Conservation (phyloP, 2,113 vertebrate species). For the Eudyptes chrysolophus region DNA sequence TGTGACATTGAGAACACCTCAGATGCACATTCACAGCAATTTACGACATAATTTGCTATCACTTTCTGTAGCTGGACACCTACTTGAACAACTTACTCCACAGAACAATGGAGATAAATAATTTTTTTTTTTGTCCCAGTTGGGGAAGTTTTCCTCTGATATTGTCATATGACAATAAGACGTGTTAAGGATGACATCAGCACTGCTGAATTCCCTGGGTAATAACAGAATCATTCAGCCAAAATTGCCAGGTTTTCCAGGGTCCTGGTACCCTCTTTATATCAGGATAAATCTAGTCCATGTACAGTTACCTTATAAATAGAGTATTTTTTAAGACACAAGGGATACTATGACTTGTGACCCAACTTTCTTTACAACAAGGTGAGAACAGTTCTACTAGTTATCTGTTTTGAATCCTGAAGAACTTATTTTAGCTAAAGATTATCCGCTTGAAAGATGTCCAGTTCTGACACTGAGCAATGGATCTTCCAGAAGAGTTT, state of each 20-base stretch:
- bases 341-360: neutral
- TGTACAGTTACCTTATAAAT: neutral
- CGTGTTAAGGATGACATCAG: neutral
- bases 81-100: neutral
- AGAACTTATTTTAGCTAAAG: neutral
- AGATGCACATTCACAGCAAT: neutral
- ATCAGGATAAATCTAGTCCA: neutral
- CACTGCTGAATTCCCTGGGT: neutral
- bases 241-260: neutral
- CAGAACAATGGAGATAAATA: accelerated
- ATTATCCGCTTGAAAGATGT: neutral
- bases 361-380: neutral
- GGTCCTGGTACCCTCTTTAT: neutral
- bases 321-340: neutral
- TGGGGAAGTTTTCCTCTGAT: neutral
- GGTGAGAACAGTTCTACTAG: neutral
- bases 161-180: neutral
- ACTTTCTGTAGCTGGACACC: neutral
- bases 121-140: neutral
- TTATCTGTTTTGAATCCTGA: neutral
- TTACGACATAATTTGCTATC: neutral
- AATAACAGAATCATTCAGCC: neutral
- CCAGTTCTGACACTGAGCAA: neutral
- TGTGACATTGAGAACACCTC: neutral
- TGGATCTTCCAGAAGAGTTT: neutral